Base-by-base conservation (phyloP, 2,797 vertebrate genomes). In the Hyperoplus lanceolatus region DNA sequence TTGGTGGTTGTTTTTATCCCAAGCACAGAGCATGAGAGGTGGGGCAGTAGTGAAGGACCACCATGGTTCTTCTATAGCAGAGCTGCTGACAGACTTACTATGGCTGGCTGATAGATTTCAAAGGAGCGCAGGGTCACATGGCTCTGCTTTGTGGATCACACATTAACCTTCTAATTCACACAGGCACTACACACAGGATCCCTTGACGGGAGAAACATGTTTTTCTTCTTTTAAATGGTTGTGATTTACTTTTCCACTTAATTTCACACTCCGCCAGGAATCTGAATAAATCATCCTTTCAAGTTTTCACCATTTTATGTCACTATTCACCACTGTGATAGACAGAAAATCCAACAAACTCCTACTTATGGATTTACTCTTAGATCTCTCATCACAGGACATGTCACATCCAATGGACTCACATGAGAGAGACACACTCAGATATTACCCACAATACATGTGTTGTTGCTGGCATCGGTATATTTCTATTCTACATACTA, bases 251-350 rank as follows among this genome's bases (percentile, higher is more conserved):
- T 76, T 73, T 73, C 53, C 55, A 59, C 72, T 64, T 86, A 64
- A 88, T 90, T 90, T 88, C 69, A 89, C 64, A 67, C 70, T 90
- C 43, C 57, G 49, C 67, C 56, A 41, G 77, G 72, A 80, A 60
- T 84, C 58, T 65, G 48, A 73, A 68, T 36, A 39, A 78, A 51
- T 74, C 55, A 69, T 77, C 63, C 16, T 16, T 75, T 74, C 12
- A 74, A 29, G 5, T 82, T 82, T 84, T 77, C 73, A 49, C 54
- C 69, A 36, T 36, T 60, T 75, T 58, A 42, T 62, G 58, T 70
- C 72, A 46, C 50, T 60, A 73, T 57, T 51, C 4, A 18, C 55
- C 38, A 18, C 49, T 12, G 57, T 43, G 75, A 72, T 61, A 46
- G 58, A 74, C 77, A 73, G 36, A 14, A 58, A 36, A 66, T 69